Base-by-base conservation (phyloP, 2,113 vertebrate species). In the Montifringilla adamsi region DNA sequence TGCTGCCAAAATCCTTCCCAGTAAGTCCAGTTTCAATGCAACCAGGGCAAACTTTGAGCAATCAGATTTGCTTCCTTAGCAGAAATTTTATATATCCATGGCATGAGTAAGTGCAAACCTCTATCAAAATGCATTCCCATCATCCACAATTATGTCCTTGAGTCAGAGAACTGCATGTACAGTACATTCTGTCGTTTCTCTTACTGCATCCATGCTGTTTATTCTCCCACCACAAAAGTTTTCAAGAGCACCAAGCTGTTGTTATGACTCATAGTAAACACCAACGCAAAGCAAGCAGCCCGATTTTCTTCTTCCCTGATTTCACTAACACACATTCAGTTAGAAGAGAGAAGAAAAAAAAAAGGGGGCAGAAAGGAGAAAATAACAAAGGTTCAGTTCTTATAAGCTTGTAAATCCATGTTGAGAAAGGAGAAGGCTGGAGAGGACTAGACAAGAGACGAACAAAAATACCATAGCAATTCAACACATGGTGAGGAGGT, bases 401-500 rank as follows among this genome's bases (percentile, higher is more conserved):
- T 83, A 52, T 24, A 72, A 85, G 84, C 88, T 84, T 91, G 15
- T 46, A 94, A 81, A 90, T 87, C 90, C 74, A 87, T 79, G 59
- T 82, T 94, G 94, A 98, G 95, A 96, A 96, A 96, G 95, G 92
- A 95, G 95, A 97, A 97, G 93, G 93, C 81, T 93, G 96, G 74
- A 97, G 96, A 97, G 93, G 96, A 98, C 97, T 96, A 98, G 96
- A 94, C 96, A 94, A 97, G 97, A 98, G 86, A 95, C 1, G 87
- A 98, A 97, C 91, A 97, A 97, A 98, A 98, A 97, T 98, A 97
- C 90, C 97, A 95, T 22, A 95, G 95, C 88, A 95, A 86, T 89
- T 97, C 93, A 96, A 97, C 98, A 98, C 97, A 98, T 98, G 98
- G 97, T 98, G 97, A 97, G 97, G 97, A 94, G 98, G 98, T 95